Base-by-base conservation (phyloP, 2,797 vertebrate genomes). In the Alosa sapidissima region DNA sequence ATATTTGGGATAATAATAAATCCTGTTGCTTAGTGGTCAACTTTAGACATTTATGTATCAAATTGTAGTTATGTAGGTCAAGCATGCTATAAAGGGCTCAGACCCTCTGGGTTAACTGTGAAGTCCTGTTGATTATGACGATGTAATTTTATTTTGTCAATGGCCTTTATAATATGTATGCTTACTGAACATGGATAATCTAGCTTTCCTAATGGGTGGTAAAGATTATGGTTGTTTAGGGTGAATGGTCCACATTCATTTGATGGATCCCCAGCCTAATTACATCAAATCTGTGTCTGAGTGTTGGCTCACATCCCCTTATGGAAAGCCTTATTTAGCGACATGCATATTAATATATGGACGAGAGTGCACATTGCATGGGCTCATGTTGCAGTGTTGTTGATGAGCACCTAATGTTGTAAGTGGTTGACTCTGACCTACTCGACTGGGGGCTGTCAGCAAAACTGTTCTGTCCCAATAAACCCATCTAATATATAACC, bases 161-260 rank as follows among this genome's bases (percentile, higher is more conserved):
- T 83, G 62, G 81, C 75, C 45, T 75, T 28, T 52, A 45, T 47
- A 28, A 28, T 60, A 28, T 58, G 62, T 65, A 58, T 81, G 72
- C 41, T 51, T 36, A 60, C 6, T 41, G 78, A 75, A 86, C 65
- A 81, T 83, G 85, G 85, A 83, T 55, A 13, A 82, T 85, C 62
- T 83, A 33, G 45, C 41, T 75, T 8, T 21, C 72, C 36, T 47
- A 78, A 78, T 78, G 72, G 19, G 72, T 21, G 72, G 41, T 16
- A 78, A 47, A 78, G 72, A 78, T 78, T 78, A 78, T 21, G 24
- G 14, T 41, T 60, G 49, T 62, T 65, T 62, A 83, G 0, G 16
- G 7, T 24, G 62, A 85, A 9, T 75, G 68, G 51, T 84, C 11
- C 24, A 0, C 68, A 16, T 36, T 78, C 36, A 47, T 16, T 21